Evolutionary conservation across 2,888 invertebrate genomes (phyloP).

Genomic region (Barypeithes pellucidus): DNA sequence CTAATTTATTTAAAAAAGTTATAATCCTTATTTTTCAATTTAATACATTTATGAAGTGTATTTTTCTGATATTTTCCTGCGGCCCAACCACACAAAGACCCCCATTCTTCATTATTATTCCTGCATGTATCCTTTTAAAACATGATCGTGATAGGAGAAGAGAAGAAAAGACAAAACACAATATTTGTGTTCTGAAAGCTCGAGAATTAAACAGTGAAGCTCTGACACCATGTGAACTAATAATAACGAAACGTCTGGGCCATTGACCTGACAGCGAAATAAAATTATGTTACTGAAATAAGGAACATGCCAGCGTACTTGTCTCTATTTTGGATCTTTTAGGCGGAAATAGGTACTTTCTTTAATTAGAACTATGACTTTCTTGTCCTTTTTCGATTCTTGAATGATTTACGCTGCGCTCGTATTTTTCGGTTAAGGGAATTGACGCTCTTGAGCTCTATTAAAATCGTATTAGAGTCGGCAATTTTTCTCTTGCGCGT

Average conservation of each 20-base stretch:
- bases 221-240: conserved; percentile 54
- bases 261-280: conserved; percentile 48
- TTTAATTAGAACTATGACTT: neutral
- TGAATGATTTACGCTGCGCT: neutral
- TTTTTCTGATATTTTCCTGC: neutral
- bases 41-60: too few species aligned
- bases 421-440: too few species aligned
- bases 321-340: conserved; percentile 37
- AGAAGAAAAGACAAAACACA: conserved; percentile 37
- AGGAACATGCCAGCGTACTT: conserved; percentile 35
- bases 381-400: too few species aligned
- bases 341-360: conserved; percentile 31
- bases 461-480: too few species aligned
- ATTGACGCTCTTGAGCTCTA: too few species aligned
- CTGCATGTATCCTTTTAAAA: conserved; percentile 9
- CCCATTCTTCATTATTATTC: conserved; percentile 18
- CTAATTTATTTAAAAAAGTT: too few species aligned
- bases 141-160: conserved; percentile 24
- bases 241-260: conserved; percentile 54
- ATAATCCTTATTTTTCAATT: too few species aligned
- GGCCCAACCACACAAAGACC: neutral
- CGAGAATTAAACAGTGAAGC: conserved; percentile 47
- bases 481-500: too few species aligned
- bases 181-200: conserved; percentile 44
- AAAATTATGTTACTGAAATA: conserved; percentile 45